Evolutionary conservation across 2,888 invertebrate genomes (phyloP).

Genomic region (Drosophila putrida): DNA sequence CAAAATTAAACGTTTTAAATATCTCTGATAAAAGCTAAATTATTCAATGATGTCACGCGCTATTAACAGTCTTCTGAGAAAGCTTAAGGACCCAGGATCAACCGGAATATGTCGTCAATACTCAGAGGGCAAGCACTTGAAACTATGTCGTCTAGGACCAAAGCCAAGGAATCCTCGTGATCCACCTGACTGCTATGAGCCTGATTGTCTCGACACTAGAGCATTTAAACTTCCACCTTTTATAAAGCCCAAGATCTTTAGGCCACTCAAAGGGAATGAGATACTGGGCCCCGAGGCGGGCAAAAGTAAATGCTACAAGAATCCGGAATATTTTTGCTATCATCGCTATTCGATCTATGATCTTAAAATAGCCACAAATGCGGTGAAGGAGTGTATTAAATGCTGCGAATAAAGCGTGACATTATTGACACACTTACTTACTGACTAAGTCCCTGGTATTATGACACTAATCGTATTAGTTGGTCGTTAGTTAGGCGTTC

Average conservation of each 20-base stretch:
- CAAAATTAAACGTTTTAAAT: not conserved
- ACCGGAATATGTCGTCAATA: not conserved
- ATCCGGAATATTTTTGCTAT: slow-evolving; percentile 51
- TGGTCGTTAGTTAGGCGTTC: slow-evolving; percentile 74
- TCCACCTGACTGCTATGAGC: slow-evolving; percentile 14
- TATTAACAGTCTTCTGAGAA: not conserved
- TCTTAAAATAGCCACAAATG: slow-evolving; percentile 19
- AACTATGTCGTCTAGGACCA: slow-evolving; percentile 17
- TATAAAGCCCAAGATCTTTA: slow-evolving; percentile 18
- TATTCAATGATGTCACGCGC: not conserved
- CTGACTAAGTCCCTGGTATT: slow-evolving; percentile 56
- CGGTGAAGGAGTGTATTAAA: slow-evolving; percentile 2
- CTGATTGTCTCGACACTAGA: slow-evolving; percentile 4
- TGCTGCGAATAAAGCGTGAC: slow-evolving; percentile 37
- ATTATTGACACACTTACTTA: slow-evolving; percentile 49
- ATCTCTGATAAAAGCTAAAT: not conserved
- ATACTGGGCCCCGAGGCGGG: slow-evolving; percentile 48
- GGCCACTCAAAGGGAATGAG: slow-evolving; percentile 27
- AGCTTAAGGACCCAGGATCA: not conserved
- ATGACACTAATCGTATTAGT: slow-evolving; percentile 81
- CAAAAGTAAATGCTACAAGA: slow-evolving; percentile 53
- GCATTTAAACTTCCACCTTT: slow-evolving; percentile 42
- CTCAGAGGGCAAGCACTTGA: not conserved
- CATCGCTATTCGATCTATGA: slow-evolving; percentile 44
- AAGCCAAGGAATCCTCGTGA: slow-evolving; percentile 17